phyloP scores from a whole-genome alignment of 2,797 vertebrate genomes.

The Chelmon rostratus region DNA sequence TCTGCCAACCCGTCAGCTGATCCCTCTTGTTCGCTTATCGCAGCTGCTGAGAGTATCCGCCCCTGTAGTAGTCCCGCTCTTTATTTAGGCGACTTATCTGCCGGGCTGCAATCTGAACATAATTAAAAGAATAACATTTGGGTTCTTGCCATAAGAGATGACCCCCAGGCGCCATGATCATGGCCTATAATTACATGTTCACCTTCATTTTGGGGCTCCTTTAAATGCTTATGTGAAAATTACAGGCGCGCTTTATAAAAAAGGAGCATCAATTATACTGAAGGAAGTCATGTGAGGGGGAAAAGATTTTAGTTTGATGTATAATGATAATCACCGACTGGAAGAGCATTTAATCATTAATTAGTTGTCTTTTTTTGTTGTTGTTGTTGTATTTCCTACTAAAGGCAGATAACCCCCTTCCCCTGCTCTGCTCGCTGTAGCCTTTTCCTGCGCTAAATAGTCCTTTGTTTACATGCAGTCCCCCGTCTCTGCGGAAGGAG shows the following conservation, averaged over 20 bases:
- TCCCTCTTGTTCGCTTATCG: constrained; percentile 82
- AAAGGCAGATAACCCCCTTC: not conserved
- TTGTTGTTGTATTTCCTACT: not conserved
- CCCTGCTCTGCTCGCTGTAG: too few relatives aligned
- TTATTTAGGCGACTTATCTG: constrained; percentile 30
- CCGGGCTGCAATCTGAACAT: constrained; percentile 1
- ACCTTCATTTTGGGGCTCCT: not conserved
- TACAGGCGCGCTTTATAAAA: not conserved
- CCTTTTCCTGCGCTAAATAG: constrained; percentile 83
- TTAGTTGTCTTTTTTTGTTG: not conserved
- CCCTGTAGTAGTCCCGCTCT: constrained; percentile 50
- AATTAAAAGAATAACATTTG: not conserved
- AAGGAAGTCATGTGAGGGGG: not conserved
- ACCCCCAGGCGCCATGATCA: not conserved
- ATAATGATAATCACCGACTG: not conserved
- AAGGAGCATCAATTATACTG: not conserved
- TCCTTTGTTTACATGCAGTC: constrained; percentile 96
- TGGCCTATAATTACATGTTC: not conserved
- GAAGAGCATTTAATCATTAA: not conserved
- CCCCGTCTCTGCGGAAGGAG: constrained; percentile 89
- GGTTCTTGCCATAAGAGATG: not conserved
- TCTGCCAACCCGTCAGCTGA: constrained; percentile 92
- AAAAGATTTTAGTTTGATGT: not conserved
- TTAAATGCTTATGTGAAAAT: not conserved
- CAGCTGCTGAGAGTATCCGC: constrained; percentile 71